Conservation (phyloP, 2,113 vertebrate species). For the Motacilla alba region DNA sequence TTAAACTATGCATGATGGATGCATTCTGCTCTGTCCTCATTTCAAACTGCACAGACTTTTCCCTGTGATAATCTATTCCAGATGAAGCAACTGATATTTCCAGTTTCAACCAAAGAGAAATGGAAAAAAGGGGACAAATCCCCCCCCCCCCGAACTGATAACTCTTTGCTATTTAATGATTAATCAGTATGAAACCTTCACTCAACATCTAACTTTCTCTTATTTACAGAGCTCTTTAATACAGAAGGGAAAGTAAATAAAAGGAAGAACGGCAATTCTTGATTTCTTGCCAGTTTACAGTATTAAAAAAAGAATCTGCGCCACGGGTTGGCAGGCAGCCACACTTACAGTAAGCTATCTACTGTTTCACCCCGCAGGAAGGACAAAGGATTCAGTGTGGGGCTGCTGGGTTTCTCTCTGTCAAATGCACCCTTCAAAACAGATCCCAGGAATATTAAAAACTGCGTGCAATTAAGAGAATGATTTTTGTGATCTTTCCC, state of each 20-base stretch:
- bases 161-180: slow-evolving; percentile 11
- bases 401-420: slow-evolving; percentile 59
- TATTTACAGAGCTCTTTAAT: slow-evolving; percentile 66
- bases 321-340: slow-evolving; percentile 79
- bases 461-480: background rate
- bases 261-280: slow-evolving; percentile 81
- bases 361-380: slow-evolving; percentile 76
- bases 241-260: slow-evolving; percentile 82
- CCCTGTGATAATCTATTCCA: slow-evolving; percentile 50
- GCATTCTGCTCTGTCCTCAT: slow-evolving; percentile 21
- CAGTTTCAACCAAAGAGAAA: slow-evolving; percentile 35
- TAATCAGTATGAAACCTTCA: slow-evolving; percentile 22
- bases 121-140: background rate
- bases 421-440: slow-evolving; percentile 60
- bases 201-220: slow-evolving; percentile 60
- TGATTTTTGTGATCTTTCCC: background rate
- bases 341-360: slow-evolving; percentile 81
- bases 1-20: background rate
- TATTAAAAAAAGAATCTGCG: slow-evolving; percentile 83
- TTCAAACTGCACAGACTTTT: slow-evolving; percentile 31
- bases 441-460: slow-evolving; percentile 61
- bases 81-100: slow-evolving; percentile 60
- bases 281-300: slow-evolving; percentile 85
- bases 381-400: slow-evolving; percentile 77
- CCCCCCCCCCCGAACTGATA: background rate